These are phyloP conservation scores for Bellardia pandia DNA, from an alignment of 2,888 invertebrate genomes.

Conservation along the genomic window DNA sequence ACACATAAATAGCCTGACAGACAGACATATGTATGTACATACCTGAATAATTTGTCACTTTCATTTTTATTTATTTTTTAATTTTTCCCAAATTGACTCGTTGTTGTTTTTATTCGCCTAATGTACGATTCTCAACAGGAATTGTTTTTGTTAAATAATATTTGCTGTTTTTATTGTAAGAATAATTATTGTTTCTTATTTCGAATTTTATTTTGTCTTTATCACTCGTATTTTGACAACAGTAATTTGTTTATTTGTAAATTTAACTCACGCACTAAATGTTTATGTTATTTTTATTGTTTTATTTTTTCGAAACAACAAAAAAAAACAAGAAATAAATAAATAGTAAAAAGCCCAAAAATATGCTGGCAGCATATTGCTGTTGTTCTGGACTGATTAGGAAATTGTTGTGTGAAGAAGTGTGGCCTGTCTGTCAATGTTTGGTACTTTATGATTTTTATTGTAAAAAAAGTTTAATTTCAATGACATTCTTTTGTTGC, in stretches of 20 bases:
- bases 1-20: too few species aligned
- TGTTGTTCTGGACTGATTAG: constrained; percentile 28
- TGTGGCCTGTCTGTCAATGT: neutral
- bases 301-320: neutral
- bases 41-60: constrained; percentile 63
- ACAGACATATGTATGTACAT: neutral
- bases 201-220: constrained; percentile 1
- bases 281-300: constrained; percentile 38
- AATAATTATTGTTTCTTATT: constrained; percentile 10
- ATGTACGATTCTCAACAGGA: constrained; percentile 1
- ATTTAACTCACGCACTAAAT: constrained; percentile 67
- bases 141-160: constrained; percentile 13
- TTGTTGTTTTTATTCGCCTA: constrained; percentile 16
- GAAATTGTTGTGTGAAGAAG: neutral
- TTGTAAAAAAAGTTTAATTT: constrained; percentile 16
- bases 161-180: neutral
- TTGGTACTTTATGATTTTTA: neutral
- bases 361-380: constrained; percentile 38
- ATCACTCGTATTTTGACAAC: constrained; percentile 38
- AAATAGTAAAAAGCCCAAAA: constrained; percentile 8
- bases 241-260: constrained; percentile 30
- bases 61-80: constrained; percentile 45
- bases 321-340: neutral
- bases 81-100: constrained; percentile 9
- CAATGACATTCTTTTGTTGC: constrained; percentile 20